Conservation (phyloP, 2,797 vertebrate species). For the Channallabes apus region DNA sequence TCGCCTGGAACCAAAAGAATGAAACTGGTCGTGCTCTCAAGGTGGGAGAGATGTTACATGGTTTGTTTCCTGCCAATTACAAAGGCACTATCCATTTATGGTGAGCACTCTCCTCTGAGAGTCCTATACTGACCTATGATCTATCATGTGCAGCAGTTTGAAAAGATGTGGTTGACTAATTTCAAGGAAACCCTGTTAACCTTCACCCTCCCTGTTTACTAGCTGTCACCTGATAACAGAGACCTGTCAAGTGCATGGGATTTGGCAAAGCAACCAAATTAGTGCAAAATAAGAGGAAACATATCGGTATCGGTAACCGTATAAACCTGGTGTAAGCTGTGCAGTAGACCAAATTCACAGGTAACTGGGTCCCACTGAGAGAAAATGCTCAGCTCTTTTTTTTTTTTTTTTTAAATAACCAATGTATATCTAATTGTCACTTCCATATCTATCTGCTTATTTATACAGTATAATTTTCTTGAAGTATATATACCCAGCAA, state of each 20-base stretch:
- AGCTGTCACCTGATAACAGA: background rate
- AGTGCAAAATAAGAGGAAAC: background rate
- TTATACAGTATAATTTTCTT: too few species aligned
- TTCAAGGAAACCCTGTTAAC: background rate
- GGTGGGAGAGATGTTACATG: background rate
- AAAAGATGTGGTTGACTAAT: background rate
- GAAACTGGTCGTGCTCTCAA: background rate
- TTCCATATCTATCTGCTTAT: too few species aligned
- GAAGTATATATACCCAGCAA: too few species aligned
- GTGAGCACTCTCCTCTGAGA: background rate
- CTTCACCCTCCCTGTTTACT: background rate
- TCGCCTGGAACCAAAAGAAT: background rate
- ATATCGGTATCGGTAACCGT: background rate
- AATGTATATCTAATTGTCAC: too few species aligned
- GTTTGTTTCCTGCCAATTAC: background rate
- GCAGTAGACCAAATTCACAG: background rate
- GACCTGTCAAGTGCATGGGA: background rate
- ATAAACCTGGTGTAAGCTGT: background rate
- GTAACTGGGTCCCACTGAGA: background rate
- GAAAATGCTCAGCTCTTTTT: background rate
- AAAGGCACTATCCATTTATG: background rate
- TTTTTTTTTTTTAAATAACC: too few species aligned
- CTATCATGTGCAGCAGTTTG: background rate
- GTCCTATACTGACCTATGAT: background rate
- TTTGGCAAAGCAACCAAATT: background rate